Evolutionary conservation across 2,113 vertebrate species (phyloP).

Genomic region (Aspidoscelis tigris): DNA sequence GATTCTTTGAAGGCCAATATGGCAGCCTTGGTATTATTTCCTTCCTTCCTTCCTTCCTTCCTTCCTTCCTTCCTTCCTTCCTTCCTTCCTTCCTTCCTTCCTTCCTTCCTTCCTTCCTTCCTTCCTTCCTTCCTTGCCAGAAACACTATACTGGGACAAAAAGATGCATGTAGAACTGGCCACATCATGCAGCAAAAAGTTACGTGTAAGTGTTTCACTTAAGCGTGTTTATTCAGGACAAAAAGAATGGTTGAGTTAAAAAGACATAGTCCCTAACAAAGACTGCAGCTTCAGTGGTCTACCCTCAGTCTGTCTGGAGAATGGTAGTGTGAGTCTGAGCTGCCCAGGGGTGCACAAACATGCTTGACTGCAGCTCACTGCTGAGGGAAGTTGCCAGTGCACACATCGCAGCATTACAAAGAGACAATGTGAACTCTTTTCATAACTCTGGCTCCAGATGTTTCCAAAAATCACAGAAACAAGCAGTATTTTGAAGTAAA

Average conservation of each 20-base stretch:
- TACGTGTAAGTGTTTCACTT: not conserved
- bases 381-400: not conserved
- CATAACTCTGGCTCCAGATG: not conserved
- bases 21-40: not conserved
- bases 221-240: not conserved
- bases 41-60: too few relatives aligned
- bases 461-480: too few relatives aligned
- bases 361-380: not conserved
- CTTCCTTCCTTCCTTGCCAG: too few relatives aligned
- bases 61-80: too few relatives aligned
- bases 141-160: too few relatives aligned
- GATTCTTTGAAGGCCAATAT: not conserved
- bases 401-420: not conserved
- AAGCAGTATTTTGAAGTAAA: too few relatives aligned
- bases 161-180: not conserved
- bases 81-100: too few relatives aligned
- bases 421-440: not conserved
- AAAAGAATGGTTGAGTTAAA: not conserved
- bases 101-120: too few relatives aligned
- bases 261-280: not conserved
- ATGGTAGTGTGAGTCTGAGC: not conserved
- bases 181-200: not conserved
- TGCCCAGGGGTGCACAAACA: not conserved
- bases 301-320: not conserved
- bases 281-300: not conserved